A percentile compares a stretch with the other conserved stretches of the same genome.
Evolutionary conservation across 2,113 vertebrate species (phyloP).

Genomic region (Cyphomyrus plagiostoma): DNA sequence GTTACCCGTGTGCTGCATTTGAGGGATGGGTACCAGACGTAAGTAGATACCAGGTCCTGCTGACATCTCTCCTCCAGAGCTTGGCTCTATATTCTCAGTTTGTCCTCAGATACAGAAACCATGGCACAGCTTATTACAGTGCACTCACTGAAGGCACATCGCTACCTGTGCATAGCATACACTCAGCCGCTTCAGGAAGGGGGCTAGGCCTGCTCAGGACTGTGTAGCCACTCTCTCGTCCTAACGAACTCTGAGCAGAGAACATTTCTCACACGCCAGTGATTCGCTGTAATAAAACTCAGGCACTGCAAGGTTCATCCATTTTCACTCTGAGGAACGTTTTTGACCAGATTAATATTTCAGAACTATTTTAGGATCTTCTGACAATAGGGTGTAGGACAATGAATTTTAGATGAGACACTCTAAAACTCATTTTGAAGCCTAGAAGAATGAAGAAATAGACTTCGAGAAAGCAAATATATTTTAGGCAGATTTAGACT

Average conservation of each 20-base stretch:
- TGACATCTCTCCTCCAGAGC: neutral
- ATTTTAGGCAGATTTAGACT: conserved; percentile 5
- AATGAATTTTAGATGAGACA: conserved; percentile 22
- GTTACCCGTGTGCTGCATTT: neutral
- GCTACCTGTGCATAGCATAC: neutral
- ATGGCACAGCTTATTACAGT: conserved; percentile 48
- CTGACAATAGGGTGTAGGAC: neutral
- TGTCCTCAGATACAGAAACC: conserved; percentile 44
- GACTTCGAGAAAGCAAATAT: neutral
- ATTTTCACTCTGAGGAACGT: neutral
- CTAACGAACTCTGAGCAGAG: neutral
- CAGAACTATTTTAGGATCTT: conserved; percentile 18
- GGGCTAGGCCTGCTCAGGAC: neutral
- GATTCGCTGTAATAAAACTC: neutral
- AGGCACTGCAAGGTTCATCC: neutral
- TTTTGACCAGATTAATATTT: conserved; percentile 7
- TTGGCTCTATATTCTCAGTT: neutral
- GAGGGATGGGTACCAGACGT: neutral
- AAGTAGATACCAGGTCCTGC: neutral
- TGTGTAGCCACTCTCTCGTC: neutral
- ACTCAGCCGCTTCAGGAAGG: neutral
- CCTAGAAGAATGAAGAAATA: neutral
- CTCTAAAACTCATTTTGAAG: conserved; percentile 23
- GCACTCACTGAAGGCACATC: conserved; percentile 13
- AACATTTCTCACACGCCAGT: neutral